Evolutionary conservation across 2,797 vertebrate genomes (phyloP).

Genomic region (Xenopus petersii): DNA sequence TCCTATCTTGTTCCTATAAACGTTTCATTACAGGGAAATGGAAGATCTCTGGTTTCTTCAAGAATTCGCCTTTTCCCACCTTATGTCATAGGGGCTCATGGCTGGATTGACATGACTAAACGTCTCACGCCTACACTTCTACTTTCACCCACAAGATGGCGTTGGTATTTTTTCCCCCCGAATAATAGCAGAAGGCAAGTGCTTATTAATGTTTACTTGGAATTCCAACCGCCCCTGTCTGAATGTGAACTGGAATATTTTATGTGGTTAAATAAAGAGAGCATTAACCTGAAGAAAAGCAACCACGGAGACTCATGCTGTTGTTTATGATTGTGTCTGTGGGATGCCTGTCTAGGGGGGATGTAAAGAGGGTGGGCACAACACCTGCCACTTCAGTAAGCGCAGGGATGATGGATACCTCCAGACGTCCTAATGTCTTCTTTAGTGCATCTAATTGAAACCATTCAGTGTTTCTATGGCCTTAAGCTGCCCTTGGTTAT

Average conservation of each 20-base stretch:
- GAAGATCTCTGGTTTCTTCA: neutral
- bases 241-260: neutral
- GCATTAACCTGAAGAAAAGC: neutral
- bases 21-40: conserved; percentile 23
- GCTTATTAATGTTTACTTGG: conserved; percentile 12
- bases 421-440: conserved; percentile 7
- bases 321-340: neutral
- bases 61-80: neutral
- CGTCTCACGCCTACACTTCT: neutral
- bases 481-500: conserved; percentile 16
- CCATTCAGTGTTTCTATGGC: conserved; percentile 11
- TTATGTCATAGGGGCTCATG: neutral
- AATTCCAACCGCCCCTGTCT: neutral
- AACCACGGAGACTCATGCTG: neutral
- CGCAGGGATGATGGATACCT: conserved; percentile 9
- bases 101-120: neutral
- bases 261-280: neutral
- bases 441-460: conserved; percentile 23
- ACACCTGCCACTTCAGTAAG: conserved; percentile 24
- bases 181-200: neutral
- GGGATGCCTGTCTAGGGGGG: neutral
- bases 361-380: neutral
- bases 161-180: conserved; percentile 1
- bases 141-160: conserved; percentile 35
- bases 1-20: conserved; percentile 28